phyloP scores from a whole-genome alignment of 2,113 vertebrate species.

The Ornithorhynchus anatinus region DNA sequence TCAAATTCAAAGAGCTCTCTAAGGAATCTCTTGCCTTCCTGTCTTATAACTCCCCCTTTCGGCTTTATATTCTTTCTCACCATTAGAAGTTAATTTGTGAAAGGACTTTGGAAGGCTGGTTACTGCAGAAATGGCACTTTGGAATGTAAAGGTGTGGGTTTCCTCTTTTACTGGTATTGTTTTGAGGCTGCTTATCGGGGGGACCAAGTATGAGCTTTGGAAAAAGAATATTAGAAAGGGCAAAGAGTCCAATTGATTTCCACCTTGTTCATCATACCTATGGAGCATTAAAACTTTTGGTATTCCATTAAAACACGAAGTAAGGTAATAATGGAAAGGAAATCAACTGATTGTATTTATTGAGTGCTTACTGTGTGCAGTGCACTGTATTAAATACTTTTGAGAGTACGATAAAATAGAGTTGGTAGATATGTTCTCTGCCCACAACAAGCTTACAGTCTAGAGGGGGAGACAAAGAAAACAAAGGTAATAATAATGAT shows the following conservation, averaged over 20 bases:
- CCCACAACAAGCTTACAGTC: no score
- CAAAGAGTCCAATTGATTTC: conserved; percentile 12
- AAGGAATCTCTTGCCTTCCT: not conserved
- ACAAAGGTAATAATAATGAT: no score
- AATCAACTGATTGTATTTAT: no score
- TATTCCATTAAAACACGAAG: no score
- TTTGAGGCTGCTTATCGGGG: not conserved
- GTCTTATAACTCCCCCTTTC: not conserved
- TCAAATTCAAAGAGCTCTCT: not conserved
- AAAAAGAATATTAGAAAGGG: not conserved
- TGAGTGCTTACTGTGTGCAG: no score
- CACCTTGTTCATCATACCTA: not conserved
- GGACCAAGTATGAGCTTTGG: not conserved
- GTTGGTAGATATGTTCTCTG: no score
- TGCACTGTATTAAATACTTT: no score
- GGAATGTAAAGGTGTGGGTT: not conserved
- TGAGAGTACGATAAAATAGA: no score
- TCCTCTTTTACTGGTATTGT: not conserved
- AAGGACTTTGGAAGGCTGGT: not conserved
- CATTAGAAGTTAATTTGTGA: conserved; percentile 32
- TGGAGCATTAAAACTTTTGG: not conserved
- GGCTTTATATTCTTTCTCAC: conserved; percentile 23
- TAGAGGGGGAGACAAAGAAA: no score
- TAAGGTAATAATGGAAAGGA: no score
- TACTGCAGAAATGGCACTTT: not conserved